Base-by-base conservation (phyloP, 2,888 invertebrate species). In the Gonocerus acuteangulatus region DNA sequence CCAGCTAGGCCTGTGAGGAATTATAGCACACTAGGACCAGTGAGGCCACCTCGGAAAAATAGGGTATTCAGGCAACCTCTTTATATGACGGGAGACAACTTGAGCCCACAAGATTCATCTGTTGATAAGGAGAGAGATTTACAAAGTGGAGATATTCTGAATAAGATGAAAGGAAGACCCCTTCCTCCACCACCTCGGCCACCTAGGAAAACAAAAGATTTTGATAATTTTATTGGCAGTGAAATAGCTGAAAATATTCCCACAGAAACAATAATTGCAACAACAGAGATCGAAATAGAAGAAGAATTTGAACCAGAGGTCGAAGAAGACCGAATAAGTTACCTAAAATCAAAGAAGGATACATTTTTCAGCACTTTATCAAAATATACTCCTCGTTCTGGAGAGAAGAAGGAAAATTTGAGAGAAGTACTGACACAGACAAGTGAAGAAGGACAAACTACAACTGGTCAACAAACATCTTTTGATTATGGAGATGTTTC, bases 181-280 rank as follows among this genome's bases (percentile, higher is more conserved):
- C 74, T 92, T 66, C 92, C 92, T 1, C 85, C 92, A 2, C 92
- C 92, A 0, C 92, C 92, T 1, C 78, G 90, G 62, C 91, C 91
- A 36, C 89, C 89, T 0, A 57, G 65, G 21, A 59, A 49, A 22
- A 48, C 44, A 3, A 61, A 59, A 48, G 65, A 65, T 23, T 57
- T 57, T 23, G 62, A 59, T 11, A 21, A 19, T 11, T 32, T 59
- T 13, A 18, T 18, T 7, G 58, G 34, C 16, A 34, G 34, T 21
- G 52, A 61, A 6, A 48, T 36, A 42, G 32, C 21, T 6, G 61
- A 51, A 1, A 36, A n/a, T 3, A 60, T 27, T 22, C 39, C 42
- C 2, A 44, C 52, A 9, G 63, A 63, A 39, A 56, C 47, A 23
- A 22, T 48, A 27, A 19, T 45, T n/a, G 19, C n/a, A 9, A 39